Percentiles rank a stretch among this genome's conserved stretches.
phyloP scores from a whole-genome alignment of 2,113 vertebrate species.

The Gobiocypris rarus region DNA sequence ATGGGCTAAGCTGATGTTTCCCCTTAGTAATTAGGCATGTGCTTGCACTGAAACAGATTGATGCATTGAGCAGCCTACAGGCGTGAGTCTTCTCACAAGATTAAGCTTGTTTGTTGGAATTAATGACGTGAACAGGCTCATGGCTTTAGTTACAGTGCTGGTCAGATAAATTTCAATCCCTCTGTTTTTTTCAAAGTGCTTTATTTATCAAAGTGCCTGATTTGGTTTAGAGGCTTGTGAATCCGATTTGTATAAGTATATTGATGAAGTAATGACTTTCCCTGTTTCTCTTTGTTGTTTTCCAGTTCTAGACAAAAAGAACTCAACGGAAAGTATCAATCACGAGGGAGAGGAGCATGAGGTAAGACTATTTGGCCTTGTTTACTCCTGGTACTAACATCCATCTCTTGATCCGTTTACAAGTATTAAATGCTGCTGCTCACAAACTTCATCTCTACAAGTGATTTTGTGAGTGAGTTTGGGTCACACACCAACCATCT shows the following conservation, averaged over 20 bases:
- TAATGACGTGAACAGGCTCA: conserved; percentile 17
- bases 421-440: background rate
- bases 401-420: background rate
- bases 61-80: conserved; percentile 23
- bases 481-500: background rate
- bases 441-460: background rate
- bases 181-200: conserved; percentile 8
- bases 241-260: background rate
- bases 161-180: conserved; percentile 22
- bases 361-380: conserved; percentile 73
- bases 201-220: conserved; percentile 10
- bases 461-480: background rate
- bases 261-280: background rate
- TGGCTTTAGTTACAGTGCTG: conserved; percentile 28
- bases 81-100: conserved; percentile 25
- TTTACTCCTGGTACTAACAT: conserved; percentile 35
- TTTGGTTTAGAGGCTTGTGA: background rate
- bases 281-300: conserved; percentile 27
- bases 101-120: conserved; percentile 36
- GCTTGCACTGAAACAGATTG: conserved; percentile 25
- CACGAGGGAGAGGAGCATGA: conserved; percentile 95
- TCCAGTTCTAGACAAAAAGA: conserved; percentile 84
- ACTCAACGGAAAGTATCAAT: conserved; percentile 90
- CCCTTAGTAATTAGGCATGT: conserved; percentile 12
- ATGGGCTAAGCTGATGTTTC: conserved; percentile 24